phyloP scores from a whole-genome alignment of 2,113 vertebrate genomes.

The Synchiropus splendidus region DNA sequence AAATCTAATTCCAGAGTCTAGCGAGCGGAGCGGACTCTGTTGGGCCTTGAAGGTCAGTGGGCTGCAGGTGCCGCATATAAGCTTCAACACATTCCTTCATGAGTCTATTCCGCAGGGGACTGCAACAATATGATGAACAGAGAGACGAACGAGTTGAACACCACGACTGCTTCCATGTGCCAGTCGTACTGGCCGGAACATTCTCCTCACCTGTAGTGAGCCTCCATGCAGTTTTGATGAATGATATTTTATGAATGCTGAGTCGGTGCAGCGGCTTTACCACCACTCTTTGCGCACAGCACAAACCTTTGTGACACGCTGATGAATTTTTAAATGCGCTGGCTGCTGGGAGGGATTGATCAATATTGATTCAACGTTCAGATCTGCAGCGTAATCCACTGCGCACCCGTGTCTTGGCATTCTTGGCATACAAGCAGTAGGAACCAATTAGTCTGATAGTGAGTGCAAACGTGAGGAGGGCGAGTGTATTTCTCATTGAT shows the following conservation, averaged over 20 bases:
- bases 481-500: no score
- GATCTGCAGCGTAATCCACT: constrained; percentile 31
- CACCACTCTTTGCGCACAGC: constrained; percentile 1
- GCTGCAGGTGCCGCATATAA: constrained; percentile 37
- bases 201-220: constrained; percentile 8
- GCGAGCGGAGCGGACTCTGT: constrained; percentile 22
- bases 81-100: background rate
- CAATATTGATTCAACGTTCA: constrained; percentile 39
- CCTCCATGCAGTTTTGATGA: background rate
- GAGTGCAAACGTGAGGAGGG: no score
- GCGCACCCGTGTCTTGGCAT: constrained; percentile 20
- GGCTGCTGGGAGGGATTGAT: constrained; percentile 29
- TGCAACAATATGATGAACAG: no score
- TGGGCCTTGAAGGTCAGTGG: constrained; percentile 53
- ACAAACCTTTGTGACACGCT: constrained; percentile 9
- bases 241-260: constrained; percentile 15
- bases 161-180: no score
- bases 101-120: no score
- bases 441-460: no score
- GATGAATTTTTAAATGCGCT: constrained; percentile 19
- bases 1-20: constrained; percentile 44
- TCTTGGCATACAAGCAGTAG: no score
- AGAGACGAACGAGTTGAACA: no score
- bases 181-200: no score
- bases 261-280: constrained; percentile 2